These are phyloP conservation scores for Perognathus longimembris DNA, from an alignment of 2,113 vertebrate genomes.

Conservation along the genomic window DNA sequence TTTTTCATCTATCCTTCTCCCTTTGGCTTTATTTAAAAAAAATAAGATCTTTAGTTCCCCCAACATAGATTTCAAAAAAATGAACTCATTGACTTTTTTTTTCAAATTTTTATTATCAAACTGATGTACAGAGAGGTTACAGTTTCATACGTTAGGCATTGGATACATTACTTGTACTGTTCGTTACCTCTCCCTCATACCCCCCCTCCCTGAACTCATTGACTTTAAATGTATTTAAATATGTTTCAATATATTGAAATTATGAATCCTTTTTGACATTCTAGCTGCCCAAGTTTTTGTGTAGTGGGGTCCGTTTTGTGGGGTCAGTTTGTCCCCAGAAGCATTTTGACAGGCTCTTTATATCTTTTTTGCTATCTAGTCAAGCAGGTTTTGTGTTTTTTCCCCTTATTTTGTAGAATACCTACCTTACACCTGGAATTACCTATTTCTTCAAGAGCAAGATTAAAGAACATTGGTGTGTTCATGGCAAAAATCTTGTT, in stretches of 20 bases:
- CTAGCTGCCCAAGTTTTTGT: background rate
- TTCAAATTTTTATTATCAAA: no score
- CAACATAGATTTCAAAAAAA: conserved; percentile 29
- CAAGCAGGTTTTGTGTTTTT: background rate
- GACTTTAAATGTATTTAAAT: conserved; percentile 29
- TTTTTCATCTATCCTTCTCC: no score
- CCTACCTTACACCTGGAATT: background rate
- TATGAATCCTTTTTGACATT: background rate
- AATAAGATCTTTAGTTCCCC: background rate
- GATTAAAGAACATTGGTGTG: background rate
- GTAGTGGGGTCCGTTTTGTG: background rate
- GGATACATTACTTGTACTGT: no score
- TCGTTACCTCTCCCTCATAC: no score
- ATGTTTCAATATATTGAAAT: background rate
- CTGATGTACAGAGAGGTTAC: no score
- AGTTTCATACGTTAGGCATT: no score
- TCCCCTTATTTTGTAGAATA: conserved; percentile 6
- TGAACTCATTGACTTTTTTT: background rate
- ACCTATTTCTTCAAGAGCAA: conserved; percentile 30
- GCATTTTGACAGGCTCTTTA: background rate
- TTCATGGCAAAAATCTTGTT: background rate
- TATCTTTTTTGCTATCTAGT: background rate
- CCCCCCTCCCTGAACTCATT: no score
- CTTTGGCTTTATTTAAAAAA: no score
- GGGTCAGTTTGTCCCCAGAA: background rate